phyloP scores from a whole-genome alignment of 2,113 vertebrate species.

The Phalacrocorax carbo region DNA sequence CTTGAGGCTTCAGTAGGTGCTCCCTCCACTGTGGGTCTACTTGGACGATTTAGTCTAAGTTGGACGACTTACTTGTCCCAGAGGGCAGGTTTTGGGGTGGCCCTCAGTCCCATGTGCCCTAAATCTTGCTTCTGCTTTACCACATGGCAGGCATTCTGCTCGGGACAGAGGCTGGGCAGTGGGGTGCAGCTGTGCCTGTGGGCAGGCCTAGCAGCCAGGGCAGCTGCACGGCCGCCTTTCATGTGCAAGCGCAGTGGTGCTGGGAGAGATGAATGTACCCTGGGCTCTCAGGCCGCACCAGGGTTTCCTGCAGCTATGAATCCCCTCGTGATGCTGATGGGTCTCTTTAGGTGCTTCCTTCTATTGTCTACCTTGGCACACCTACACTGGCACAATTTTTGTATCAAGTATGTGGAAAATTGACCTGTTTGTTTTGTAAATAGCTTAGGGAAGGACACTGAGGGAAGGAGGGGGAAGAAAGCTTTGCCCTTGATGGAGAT shows the following conservation, averaged over 20 bases:
- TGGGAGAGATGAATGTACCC: not conserved
- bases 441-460: not conserved
- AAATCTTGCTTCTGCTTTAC: not conserved
- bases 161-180: accelerated
- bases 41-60: too few relatives aligned
- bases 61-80: not conserved
- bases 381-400: not conserved
- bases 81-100: not conserved
- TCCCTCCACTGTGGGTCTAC: not conserved
- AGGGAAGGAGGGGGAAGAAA: not conserved
- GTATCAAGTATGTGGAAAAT: not conserved
- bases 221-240: accelerated
- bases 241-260: accelerated
- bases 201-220: not conserved
- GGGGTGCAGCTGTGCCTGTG: not conserved
- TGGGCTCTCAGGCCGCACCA: accelerated
- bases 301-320: not conserved
- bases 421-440: not conserved
- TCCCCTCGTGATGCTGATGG: not conserved
- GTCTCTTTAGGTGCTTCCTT: not conserved
- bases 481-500: not conserved
- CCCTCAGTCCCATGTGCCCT: not conserved
- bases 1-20: not conserved
- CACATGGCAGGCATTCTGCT: accelerated
- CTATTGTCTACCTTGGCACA: not conserved